phyloP scores from a whole-genome alignment of 2,888 invertebrate species.

The Sipha maydis region DNA sequence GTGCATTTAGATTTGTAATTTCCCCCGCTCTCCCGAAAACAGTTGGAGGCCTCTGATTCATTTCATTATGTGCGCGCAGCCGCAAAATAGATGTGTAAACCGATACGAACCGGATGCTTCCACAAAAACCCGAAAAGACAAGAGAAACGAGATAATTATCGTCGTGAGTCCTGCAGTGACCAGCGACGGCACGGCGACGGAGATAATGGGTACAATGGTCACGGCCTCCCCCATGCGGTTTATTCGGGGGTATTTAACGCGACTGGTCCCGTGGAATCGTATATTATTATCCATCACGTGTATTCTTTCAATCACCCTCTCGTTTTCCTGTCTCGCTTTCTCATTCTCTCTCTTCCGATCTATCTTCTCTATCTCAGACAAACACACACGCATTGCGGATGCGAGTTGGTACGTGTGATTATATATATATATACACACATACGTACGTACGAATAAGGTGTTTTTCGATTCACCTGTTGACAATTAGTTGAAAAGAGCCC shows the following conservation, averaged over 20 bases:
- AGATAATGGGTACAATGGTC: conserved; percentile 56
- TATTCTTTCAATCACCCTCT: background rate
- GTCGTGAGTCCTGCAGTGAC: conserved; percentile 31
- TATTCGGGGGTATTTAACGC: conserved; percentile 23
- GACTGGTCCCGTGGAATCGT: conserved; percentile 46
- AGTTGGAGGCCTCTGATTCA: conserved; percentile 51
- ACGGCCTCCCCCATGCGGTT: conserved; percentile 27
- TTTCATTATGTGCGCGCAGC: conserved; percentile 28
- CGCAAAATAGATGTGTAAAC: conserved; percentile 54
- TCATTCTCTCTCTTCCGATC: too few species aligned
- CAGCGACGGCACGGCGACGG: conserved; percentile 10
- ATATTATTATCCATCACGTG: background rate
- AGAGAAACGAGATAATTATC: conserved; percentile 62
- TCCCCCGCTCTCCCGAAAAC: background rate
- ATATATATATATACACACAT: background rate
- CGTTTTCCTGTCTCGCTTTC: too few species aligned
- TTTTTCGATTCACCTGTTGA: conserved; percentile 60
- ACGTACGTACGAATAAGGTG: conserved; percentile 6
- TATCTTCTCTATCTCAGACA: background rate
- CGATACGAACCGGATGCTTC: conserved; percentile 62
- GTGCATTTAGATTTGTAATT: background rate
- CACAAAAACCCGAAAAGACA: conserved; percentile 46
- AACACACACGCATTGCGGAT: background rate
- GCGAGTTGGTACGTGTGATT: background rate
- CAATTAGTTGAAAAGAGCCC: conserved; percentile 50